Evolutionary conservation across 2,113 vertebrate genomes (phyloP).

Genomic region (Actinemys pallida): DNA sequence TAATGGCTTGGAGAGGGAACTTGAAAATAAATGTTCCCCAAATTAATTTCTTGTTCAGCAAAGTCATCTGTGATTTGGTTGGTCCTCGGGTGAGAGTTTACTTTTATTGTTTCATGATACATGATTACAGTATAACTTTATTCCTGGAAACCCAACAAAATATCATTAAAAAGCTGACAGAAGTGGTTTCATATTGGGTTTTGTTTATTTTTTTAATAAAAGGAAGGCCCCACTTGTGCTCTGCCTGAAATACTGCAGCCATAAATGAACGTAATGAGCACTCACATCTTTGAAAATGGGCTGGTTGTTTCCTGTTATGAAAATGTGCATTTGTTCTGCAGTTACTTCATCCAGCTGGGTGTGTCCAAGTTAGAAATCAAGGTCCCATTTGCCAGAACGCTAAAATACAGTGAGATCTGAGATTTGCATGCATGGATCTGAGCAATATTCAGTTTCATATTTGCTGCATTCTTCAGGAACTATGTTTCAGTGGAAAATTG

Average conservation of each 20-base stretch:
- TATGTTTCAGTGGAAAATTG: background rate
- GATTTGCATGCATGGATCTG: background rate
- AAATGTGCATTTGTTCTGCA: rapidly evolving
- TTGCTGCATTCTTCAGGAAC: background rate
- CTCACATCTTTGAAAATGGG: background rate
- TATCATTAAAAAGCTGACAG: constrained; percentile 1
- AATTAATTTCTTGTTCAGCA: background rate
- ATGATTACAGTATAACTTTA: background rate
- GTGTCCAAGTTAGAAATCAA: background rate
- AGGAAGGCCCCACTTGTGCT: background rate
- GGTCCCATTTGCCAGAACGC: background rate
- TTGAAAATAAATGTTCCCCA: background rate
- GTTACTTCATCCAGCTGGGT: background rate
- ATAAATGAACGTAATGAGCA: background rate
- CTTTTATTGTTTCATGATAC: background rate
- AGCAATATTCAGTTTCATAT: background rate
- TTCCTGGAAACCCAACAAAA: background rate
- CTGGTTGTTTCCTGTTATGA: background rate
- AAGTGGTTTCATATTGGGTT: background rate
- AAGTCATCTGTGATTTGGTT: background rate
- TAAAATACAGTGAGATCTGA: background rate
- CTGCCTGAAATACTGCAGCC: background rate
- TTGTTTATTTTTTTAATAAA: constrained; percentile 44
- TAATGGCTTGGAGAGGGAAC: background rate
- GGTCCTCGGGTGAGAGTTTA: background rate